Evolutionary conservation across 2,797 vertebrate species (phyloP).

Genomic region (Carduelis carduelis): DNA sequence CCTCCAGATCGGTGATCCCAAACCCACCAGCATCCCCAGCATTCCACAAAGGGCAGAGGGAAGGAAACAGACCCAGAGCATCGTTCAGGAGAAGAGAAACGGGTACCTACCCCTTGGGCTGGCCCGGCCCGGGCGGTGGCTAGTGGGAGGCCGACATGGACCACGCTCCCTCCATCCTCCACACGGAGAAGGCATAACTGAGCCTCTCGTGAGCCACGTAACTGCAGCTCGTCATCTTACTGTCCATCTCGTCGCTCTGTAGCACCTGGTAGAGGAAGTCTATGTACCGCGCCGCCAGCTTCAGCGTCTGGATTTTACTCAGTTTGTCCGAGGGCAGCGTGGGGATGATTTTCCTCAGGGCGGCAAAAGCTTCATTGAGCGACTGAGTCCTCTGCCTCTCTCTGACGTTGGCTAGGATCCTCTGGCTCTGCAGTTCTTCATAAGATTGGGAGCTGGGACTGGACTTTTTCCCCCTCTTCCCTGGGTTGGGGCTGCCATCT

Average conservation of each 20-base stretch:
- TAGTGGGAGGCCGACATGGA: constrained; percentile 98
- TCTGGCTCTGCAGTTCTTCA: constrained; percentile 94
- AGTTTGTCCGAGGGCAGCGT: constrained; percentile 97
- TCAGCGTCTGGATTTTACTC: constrained; percentile 99
- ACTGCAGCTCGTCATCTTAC: constrained; percentile 96
- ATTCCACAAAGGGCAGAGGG: not conserved
- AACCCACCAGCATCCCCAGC: not conserved
- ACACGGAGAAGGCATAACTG: constrained; percentile 98
- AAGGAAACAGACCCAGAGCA: not conserved
- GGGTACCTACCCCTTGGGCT: constrained; percentile 52
- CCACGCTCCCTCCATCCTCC: constrained; percentile 99
- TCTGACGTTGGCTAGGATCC: constrained; percentile 96
- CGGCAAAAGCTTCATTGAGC: constrained; percentile 94
- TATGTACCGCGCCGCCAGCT: constrained; percentile 96
- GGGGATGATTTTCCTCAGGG: constrained; percentile 96
- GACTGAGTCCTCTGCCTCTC: constrained; percentile 97
- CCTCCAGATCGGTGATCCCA: rapidly evolving
- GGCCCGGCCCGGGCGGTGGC: constrained; percentile 48
- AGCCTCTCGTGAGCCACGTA: constrained; percentile 97
- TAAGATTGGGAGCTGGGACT: constrained; percentile 90
- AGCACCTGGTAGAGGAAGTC: constrained; percentile 98
- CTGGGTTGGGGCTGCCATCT: constrained; percentile 91
- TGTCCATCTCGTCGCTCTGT: constrained; percentile 98
- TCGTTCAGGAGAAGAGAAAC: not conserved
- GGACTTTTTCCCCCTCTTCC: constrained; percentile 90